A percentile compares a stretch with the other conserved stretches of the same genome.
phyloP scores from a whole-genome alignment of 2,113 vertebrate genomes.

The Cephalopterus ornatus region DNA sequence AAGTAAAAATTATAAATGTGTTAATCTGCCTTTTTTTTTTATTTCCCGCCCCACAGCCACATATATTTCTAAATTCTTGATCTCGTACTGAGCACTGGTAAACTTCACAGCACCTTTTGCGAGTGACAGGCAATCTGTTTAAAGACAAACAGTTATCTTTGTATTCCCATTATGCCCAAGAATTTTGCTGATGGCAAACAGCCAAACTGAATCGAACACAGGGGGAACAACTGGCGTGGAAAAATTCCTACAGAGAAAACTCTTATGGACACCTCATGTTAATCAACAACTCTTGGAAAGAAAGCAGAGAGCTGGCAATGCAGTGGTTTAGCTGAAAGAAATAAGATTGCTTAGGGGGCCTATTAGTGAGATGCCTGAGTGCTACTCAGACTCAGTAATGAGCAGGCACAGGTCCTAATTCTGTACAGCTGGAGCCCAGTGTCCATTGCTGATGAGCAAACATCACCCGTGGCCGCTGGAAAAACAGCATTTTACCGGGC shows the following conservation, averaged over 20 bases:
- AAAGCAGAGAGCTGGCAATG: neutral
- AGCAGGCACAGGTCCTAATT: neutral
- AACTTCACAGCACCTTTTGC: neutral
- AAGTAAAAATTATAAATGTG: neutral
- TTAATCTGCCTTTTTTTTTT: neutral
- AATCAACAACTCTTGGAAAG: neutral
- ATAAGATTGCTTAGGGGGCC: neutral
- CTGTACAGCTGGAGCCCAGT: neutral
- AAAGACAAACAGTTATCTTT: neutral
- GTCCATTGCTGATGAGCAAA: neutral
- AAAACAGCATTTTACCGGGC: neutral
- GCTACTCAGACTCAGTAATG: neutral
- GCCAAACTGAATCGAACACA: neutral
- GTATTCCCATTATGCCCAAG: neutral
- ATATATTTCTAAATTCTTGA: neutral
- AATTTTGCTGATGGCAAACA: neutral
- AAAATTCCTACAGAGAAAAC: neutral
- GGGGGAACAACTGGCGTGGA: neutral
- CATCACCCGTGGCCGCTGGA: rapidly evolving
- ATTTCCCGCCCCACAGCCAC: neutral
- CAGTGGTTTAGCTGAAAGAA: neutral
- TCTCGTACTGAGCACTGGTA: neutral
- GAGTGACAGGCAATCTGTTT: neutral
- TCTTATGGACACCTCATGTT: neutral
- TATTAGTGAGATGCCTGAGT: rapidly evolving